Percentiles rank a stretch among this genome's conserved stretches.
Evolutionary conservation across 1,140 invertebrate species (phyloP).

Genomic region (Leucophenga varia): DNA sequence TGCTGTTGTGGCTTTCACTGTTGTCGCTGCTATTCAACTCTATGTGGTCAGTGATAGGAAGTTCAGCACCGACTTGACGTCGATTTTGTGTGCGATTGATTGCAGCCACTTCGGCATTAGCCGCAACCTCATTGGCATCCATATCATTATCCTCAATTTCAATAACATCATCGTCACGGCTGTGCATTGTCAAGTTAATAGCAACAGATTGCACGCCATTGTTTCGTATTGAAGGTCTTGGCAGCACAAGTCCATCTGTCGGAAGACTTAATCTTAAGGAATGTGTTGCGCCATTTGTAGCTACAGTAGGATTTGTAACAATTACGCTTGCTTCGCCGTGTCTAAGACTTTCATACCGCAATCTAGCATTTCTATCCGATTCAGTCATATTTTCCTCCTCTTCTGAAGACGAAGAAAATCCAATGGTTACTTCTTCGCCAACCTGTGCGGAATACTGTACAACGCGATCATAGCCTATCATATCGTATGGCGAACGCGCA

Average conservation of each 20-base stretch:
- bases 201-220: constrained; percentile 42
- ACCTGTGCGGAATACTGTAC: constrained; percentile 58
- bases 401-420: constrained; percentile 31
- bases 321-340: constrained; percentile 33
- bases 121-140: constrained; percentile 23
- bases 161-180: constrained; percentile 34
- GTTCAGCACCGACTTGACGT: constrained; percentile 28
- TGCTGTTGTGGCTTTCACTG: constrained; percentile 19
- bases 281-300: constrained; percentile 24
- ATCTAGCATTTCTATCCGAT: no score
- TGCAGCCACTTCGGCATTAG: constrained; percentile 42
- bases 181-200: constrained; percentile 42
- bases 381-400: neutral
- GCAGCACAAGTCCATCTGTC: constrained; percentile 38
- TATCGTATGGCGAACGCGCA: constrained; percentile 80
- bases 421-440: constrained; percentile 40
- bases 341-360: no score
- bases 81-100: constrained; percentile 30
- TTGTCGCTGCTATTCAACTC: constrained; percentile 38
- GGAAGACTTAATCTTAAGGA: constrained; percentile 41
- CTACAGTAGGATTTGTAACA: constrained; percentile 43
- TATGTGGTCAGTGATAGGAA: constrained; percentile 44
- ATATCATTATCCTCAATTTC: constrained; percentile 32
- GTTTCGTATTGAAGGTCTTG: constrained; percentile 38
- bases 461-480: constrained; percentile 72